Evolutionary conservation across 2,113 vertebrate species (phyloP).

Genomic region (Eulacestoma nigropectus): DNA sequence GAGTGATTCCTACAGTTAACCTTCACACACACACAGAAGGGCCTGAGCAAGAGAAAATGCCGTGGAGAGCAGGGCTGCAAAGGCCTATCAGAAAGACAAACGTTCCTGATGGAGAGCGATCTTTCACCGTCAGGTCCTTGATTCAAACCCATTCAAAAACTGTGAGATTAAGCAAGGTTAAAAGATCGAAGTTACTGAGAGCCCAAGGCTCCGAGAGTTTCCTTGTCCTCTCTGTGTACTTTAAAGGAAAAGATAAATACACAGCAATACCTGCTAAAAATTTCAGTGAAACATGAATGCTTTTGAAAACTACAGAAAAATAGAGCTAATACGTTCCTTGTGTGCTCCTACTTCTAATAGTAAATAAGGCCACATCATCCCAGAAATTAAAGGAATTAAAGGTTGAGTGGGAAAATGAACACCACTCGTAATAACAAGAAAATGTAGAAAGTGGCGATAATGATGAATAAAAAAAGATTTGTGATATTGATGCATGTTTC

Average conservation of each 20-base stretch:
- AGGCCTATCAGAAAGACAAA: neutral
- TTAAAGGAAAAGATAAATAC: neutral
- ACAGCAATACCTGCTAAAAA: neutral
- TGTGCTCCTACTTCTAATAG: neutral
- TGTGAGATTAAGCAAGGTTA: neutral
- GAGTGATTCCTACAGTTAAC: slow-evolving; percentile 12
- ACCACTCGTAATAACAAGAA: neutral
- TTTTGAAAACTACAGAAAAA: neutral
- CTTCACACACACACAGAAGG: neutral
- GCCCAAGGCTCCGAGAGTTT: neutral
- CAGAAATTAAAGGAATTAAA: neutral
- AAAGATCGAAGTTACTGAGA: neutral
- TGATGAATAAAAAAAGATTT: neutral
- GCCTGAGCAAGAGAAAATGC: neutral
- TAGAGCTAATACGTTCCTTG: neutral
- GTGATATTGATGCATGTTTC: neutral
- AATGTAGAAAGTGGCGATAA: neutral
- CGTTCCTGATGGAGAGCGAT: neutral
- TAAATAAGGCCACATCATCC: neutral
- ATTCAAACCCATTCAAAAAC: neutral
- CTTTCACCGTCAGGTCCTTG: neutral
- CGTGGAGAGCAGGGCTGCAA: neutral
- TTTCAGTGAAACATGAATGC: neutral
- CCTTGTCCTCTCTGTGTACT: neutral
- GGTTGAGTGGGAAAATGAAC: neutral